These are phyloP conservation scores for Cyprinodon variegatus DNA, from an alignment of 2,113 vertebrate species.

Conservation along the genomic window DNA sequence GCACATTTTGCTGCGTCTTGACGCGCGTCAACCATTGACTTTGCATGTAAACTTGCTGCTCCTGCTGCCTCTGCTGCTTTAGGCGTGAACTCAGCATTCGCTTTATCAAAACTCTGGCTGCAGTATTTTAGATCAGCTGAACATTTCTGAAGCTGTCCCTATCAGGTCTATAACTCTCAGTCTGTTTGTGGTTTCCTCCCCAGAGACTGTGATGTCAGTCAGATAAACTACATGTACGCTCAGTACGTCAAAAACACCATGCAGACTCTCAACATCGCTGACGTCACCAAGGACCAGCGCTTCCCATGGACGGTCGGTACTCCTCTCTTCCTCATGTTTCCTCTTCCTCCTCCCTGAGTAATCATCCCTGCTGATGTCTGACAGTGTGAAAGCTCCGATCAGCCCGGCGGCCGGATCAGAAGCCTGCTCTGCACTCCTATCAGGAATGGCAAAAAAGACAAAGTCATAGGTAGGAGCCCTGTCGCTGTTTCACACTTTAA, in stretches of 20 bases:
- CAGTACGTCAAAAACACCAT: slow-evolving; percentile 93
- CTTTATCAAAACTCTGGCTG: too few species aligned
- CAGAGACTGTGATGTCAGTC: slow-evolving; percentile 86
- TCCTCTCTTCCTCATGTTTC: background rate
- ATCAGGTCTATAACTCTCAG: too few species aligned
- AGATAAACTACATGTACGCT: slow-evolving; percentile 97
- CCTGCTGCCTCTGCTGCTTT: too few species aligned
- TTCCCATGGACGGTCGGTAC: slow-evolving; percentile 94
- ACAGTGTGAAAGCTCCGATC: slow-evolving; percentile 87
- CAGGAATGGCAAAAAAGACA: slow-evolving; percentile 97
- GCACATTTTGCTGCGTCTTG: too few species aligned
- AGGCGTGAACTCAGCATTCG: too few species aligned
- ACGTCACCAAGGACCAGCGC: slow-evolving; percentile 87
- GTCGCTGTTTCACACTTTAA: background rate
- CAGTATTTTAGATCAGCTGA: background rate
- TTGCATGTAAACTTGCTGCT: too few species aligned
- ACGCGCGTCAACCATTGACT: too few species aligned
- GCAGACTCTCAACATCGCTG: slow-evolving; percentile 91
- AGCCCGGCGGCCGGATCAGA: slow-evolving; percentile 78
- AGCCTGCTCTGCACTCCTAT: slow-evolving; percentile 97
- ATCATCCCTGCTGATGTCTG: slow-evolving; percentile 32
- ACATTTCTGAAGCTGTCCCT: background rate
- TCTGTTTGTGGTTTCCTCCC: slow-evolving; percentile 24
- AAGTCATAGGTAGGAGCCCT: slow-evolving; percentile 90
- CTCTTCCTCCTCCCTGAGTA: background rate